Evolutionary conservation across 2,797 vertebrate species (phyloP).

Genomic region (Protosalanx chinensis): DNA sequence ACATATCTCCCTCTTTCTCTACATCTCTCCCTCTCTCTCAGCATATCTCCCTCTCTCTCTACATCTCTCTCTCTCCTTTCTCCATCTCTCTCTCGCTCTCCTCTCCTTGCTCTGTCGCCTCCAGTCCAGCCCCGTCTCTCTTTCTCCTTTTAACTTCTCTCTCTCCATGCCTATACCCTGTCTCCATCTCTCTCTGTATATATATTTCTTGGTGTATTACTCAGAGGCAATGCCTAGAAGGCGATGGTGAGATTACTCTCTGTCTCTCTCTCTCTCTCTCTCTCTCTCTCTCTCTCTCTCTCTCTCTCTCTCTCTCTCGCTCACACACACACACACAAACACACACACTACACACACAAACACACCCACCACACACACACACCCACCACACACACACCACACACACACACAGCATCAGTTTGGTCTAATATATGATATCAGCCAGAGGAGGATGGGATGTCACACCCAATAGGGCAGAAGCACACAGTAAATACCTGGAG

Average conservation of each 20-base stretch:
- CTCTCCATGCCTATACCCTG: not conserved
- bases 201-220: slow-evolving; percentile 15
- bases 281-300: no score
- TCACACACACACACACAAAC: not conserved
- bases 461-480: not conserved
- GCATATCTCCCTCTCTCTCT: not conserved
- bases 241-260: not conserved
- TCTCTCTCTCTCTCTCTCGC: no score
- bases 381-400: no score
- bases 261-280: not conserved
- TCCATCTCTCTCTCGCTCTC: not conserved
- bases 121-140: not conserved
- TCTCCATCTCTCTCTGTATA: not conserved
- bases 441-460: not conserved
- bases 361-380: no score
- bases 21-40: not conserved
- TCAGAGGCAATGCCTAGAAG: slow-evolving; percentile 2
- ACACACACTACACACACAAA: not conserved
- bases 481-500: not conserved
- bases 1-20: slow-evolving; percentile 15
- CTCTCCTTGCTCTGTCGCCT: not conserved
- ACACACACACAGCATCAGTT: not conserved
- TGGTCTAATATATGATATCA: not conserved
- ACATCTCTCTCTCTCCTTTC: not conserved
- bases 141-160: not conserved